These are phyloP conservation scores for Drosophila aff. DNA, from an alignment of 1,140 invertebrate genomes.

Conservation along the genomic window DNA sequence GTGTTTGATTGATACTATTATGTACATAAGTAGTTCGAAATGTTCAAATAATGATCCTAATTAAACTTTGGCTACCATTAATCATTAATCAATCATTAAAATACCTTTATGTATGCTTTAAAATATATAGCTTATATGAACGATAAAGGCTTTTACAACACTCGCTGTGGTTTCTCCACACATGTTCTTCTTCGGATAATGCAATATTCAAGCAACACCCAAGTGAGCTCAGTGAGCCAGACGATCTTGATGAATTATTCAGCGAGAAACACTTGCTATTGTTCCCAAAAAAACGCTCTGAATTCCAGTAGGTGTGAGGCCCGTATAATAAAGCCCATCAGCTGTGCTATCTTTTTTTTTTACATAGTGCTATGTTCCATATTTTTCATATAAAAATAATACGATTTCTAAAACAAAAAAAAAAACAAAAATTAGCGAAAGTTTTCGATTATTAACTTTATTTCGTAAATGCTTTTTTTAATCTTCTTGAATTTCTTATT, in stretches of 20 bases:
- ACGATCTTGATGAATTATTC: constrained; percentile 24
- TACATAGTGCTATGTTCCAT: too few species aligned
- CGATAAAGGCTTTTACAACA: neutral
- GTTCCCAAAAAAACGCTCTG: constrained; percentile 23
- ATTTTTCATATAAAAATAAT: neutral
- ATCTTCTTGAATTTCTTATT: too few species aligned
- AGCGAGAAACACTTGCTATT: constrained; percentile 28
- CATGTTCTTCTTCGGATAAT: neutral
- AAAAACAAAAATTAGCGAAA: neutral
- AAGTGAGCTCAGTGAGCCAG: neutral
- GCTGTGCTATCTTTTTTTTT: constrained; percentile 12
- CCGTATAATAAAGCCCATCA: constrained; percentile 27
- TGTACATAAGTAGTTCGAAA: neutral
- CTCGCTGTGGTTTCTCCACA: neutral
- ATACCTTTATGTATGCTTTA: too few species aligned
- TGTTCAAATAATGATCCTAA: neutral
- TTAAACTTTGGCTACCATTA: neutral
- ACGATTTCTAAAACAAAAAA: too few species aligned
- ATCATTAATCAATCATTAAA: neutral
- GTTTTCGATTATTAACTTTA: too few species aligned
- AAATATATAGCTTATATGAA: neutral
- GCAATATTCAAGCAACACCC: constrained; percentile 1
- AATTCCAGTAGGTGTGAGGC: constrained; percentile 24
- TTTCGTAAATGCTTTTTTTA: too few species aligned
- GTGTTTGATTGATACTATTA: neutral